Evolutionary conservation across 2,797 vertebrate species (phyloP).

Genomic region (Lepilemur septentrionalis): DNA sequence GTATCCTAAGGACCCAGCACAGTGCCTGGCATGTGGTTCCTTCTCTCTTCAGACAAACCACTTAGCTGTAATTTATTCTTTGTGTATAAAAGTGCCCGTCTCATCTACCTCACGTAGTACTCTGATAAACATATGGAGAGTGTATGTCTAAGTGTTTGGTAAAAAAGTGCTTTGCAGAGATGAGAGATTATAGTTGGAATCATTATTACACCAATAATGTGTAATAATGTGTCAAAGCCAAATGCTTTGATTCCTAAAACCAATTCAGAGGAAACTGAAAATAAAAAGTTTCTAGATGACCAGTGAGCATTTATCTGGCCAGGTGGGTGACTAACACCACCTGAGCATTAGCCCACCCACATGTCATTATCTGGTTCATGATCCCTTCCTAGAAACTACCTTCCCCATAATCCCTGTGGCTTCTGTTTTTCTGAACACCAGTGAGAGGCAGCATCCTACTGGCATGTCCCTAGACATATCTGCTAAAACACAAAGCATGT

Average conservation of each 20-base stretch:
- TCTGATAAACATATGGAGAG: rapidly evolving
- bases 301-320: not conserved
- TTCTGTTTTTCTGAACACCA: rapidly evolving
- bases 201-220: not conserved
- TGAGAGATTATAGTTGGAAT: not conserved
- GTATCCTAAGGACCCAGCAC: not conserved
- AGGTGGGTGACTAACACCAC: rapidly evolving
- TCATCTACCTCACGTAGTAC: not conserved
- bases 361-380: not conserved
- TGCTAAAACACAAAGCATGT: not conserved
- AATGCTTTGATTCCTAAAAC: not conserved
- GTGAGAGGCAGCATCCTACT: not conserved
- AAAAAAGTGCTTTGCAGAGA: not conserved
- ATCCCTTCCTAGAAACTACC: not conserved
- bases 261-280: not conserved
- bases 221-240: not conserved
- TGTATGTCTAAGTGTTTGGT: not conserved
- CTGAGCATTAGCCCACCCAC: not conserved
- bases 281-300: not conserved
- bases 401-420: not conserved
- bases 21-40: not conserved
- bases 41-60: not conserved
- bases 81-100: not conserved
- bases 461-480: no score
- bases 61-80: not conserved